These are phyloP conservation scores for Stictonetta naevosa DNA, from an alignment of 2,113 vertebrate species.

Conservation along the genomic window DNA sequence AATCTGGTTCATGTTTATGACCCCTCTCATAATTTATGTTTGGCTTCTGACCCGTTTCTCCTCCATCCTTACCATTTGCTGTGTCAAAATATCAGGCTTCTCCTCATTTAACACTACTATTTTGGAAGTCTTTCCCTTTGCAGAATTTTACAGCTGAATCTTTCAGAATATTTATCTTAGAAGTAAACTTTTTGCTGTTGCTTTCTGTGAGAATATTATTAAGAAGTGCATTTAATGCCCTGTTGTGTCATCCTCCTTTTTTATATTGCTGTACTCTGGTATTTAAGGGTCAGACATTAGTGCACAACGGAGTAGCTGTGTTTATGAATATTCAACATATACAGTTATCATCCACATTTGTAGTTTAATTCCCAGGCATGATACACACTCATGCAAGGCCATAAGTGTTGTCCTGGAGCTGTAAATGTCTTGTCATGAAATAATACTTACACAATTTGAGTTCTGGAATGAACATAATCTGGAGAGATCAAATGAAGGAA, in stretches of 20 bases:
- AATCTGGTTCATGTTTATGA: conserved; percentile 61
- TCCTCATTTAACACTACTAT: conserved; percentile 9
- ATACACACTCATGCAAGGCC: not conserved
- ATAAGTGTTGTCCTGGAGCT: not conserved
- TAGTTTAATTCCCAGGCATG: not conserved
- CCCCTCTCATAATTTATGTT: conserved; percentile 54
- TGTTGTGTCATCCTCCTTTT: not conserved
- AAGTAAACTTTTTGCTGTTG: not conserved
- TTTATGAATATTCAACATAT: not conserved
- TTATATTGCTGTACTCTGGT: not conserved
- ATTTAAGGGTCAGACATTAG: not conserved
- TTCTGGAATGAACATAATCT: not conserved
- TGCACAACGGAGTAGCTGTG: not conserved
- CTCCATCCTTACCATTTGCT: conserved; percentile 18
- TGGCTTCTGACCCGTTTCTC: conserved; percentile 58
- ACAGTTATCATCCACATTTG: not conserved
- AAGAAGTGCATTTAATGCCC: not conserved
- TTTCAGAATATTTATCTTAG: not conserved
- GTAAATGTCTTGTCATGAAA: not conserved
- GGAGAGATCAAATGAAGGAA: not conserved
- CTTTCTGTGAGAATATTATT: not conserved
- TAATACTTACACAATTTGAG: not conserved
- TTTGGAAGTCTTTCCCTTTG: not conserved
- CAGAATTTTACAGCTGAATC: not conserved
- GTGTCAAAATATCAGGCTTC: conserved; percentile 40